Conservation (phyloP, 2,113 vertebrate species). For the Tapirus terrestris region DNA sequence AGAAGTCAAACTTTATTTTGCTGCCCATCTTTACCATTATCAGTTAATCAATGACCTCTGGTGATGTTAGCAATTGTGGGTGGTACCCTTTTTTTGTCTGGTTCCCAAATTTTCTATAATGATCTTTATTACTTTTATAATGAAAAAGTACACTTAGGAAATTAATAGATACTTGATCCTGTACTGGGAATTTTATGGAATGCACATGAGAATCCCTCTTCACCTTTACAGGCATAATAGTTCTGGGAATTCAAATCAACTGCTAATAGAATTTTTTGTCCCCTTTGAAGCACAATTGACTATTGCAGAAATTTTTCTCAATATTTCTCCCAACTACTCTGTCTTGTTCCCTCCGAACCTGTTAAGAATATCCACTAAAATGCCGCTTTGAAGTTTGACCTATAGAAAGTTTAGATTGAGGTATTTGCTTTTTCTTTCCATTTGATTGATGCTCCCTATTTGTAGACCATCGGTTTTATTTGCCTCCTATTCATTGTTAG, state of each 20-base stretch:
- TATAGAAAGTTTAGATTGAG: background rate
- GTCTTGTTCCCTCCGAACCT: background rate
- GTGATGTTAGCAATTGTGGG: background rate
- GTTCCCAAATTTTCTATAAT: background rate
- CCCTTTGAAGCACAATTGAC: background rate
- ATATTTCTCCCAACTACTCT: background rate
- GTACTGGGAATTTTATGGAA: background rate
- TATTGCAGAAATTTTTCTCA: background rate
- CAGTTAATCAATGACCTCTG: background rate
- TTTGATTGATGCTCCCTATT: background rate
- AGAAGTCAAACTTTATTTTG: background rate
- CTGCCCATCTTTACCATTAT: background rate
- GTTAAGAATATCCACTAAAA: background rate
- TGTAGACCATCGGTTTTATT: background rate
- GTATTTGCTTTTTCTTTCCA: background rate
- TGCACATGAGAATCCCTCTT: background rate
- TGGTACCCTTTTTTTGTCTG: background rate
- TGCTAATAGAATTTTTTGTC: background rate
- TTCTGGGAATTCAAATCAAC: background rate
- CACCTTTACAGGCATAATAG: background rate
- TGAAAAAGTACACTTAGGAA: background rate
- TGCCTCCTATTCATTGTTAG: background rate
- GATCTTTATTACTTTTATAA: background rate
- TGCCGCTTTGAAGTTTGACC: background rate
- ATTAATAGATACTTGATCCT: background rate